These are phyloP conservation scores for Limnephilus rhombicus DNA, from an alignment of 2,888 invertebrate genomes.

Conservation along the genomic window DNA sequence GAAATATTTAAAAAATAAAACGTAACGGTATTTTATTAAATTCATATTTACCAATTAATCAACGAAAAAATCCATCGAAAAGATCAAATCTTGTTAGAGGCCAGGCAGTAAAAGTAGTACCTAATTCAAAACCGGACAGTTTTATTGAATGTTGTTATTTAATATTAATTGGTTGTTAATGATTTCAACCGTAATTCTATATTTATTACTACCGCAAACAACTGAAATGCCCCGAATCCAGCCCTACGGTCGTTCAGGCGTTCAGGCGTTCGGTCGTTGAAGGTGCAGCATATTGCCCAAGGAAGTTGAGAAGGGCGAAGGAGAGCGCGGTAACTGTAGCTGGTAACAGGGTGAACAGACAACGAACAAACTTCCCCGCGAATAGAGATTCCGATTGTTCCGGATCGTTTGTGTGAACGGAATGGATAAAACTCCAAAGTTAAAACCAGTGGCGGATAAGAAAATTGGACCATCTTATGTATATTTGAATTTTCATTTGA, in stretches of 20 bases:
- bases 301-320: background rate
- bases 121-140: too few species aligned
- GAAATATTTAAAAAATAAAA: too few species aligned
- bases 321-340: too few species aligned
- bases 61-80: too few species aligned
- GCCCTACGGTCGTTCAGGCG: background rate
- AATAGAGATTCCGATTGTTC: constrained; percentile 55
- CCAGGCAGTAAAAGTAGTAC: too few species aligned
- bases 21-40: too few species aligned
- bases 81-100: too few species aligned
- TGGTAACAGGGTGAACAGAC: constrained; percentile 3
- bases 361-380: background rate
- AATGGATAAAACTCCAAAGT: constrained; percentile 61
- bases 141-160: too few species aligned
- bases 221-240: background rate
- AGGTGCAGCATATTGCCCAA: background rate
- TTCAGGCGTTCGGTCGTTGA: background rate
- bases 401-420: constrained; percentile 58
- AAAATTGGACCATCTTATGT: too few species aligned
- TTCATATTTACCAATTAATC: too few species aligned
- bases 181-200: background rate
- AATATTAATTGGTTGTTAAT: background rate
- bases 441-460: background rate
- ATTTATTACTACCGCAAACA: background rate
- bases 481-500: too few species aligned